Conservation (phyloP, 2,797 vertebrate species). For the Cossypha niveicapilla region DNA sequence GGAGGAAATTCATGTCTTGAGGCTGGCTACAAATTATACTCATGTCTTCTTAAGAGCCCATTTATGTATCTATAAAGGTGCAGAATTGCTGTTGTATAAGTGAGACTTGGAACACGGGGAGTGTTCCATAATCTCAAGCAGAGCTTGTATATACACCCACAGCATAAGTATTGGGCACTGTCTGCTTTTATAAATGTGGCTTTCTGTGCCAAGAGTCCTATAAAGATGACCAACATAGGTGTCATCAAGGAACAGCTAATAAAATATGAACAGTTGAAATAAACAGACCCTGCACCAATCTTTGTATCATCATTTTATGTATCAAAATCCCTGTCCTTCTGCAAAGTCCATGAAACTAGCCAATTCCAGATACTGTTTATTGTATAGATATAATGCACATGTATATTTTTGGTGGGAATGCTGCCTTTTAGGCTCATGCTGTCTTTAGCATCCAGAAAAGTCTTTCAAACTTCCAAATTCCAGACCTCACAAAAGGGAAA, state of each 20-base stretch:
- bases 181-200: neutral
- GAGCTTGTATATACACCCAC: neutral
- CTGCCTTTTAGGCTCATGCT: neutral
- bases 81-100: conserved; percentile 1
- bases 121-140: neutral
- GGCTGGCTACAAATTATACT: conserved; percentile 6
- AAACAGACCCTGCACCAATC: neutral
- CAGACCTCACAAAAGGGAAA: neutral
- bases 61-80: neutral
- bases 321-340: neutral
- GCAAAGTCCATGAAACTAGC: neutral
- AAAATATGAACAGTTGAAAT: neutral
- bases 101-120: neutral
- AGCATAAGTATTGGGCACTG: neutral
- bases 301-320: neutral
- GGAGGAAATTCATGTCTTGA: neutral
- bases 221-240: neutral
- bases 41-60: neutral
- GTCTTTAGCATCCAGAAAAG: neutral
- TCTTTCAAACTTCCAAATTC: neutral
- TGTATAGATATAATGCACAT: neutral
- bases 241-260: neutral
- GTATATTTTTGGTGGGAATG: neutral
- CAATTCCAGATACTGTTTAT: neutral
- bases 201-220: neutral